Evolutionary conservation across 2,113 vertebrate species (phyloP), one percentile per base, ranked within the genome.

Genomic region (Pomatorhinus ruficollis): DNA sequence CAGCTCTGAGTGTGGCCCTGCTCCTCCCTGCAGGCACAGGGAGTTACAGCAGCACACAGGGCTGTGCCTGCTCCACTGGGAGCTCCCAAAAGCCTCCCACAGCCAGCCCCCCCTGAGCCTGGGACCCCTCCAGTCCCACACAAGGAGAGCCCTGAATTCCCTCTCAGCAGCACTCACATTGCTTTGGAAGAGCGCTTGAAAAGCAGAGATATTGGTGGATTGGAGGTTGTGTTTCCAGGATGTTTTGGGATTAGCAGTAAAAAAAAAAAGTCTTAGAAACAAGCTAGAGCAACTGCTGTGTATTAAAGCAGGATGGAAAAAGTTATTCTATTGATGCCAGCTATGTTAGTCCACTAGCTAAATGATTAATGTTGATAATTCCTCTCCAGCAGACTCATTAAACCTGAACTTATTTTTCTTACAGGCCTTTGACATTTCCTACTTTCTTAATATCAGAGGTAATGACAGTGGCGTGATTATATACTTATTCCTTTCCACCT

Each of bases 301-400:
- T 69, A 79, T 96, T 95, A 93, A 83, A 92, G 64, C 87, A 89
- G 87, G 90, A 95, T 94, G 95, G 96, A 97, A 97, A 96, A 97
- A 96, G 82, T 97, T 94, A 96, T 97, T 97, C 93, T 96, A 77
- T 93, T 97, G 96, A 97, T 97, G 94, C 95, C 96, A 97, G 93
- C 89, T 92, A 60, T 91, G 93, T 96, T 93, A 97, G 91, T 95
- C 94, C 77, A 87, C 95, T 76, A 79, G 91, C 94, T 96, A 96
- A 96, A 97, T 98, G 97, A 98, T 98, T 97, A 98, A 98, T 98
- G 98, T 93, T 97, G 95, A 97, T 98, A 97, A 98, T 97, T 97
- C 97, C 96, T 97, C 97, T 98, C 97, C 95, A 96, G 97, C 85
- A 97, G 96, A 97, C 97, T 98, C 97, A 98, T 97, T 97, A 98